Evolutionary conservation across 1,140 invertebrate genomes (phyloP).

Genomic region (Caenorhabditis brenneri): DNA sequence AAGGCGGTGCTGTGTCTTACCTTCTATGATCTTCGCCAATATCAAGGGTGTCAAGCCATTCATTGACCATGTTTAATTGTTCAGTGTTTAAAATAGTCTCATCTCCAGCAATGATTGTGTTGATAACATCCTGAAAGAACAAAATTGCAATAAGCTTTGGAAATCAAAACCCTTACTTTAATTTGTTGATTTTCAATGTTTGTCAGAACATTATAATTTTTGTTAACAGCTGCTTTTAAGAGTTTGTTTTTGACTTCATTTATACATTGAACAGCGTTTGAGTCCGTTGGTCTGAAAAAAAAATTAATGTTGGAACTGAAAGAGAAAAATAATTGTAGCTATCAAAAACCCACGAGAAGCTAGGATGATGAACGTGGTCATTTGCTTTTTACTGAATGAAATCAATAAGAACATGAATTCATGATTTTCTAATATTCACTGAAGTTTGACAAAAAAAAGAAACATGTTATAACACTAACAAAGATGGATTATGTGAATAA

Average conservation of each 20-base stretch:
- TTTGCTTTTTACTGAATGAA: no score
- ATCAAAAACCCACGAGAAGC: no score
- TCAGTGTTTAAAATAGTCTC: constrained; percentile 55
- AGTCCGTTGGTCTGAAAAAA: constrained; percentile 40
- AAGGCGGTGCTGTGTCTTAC: constrained; percentile 43
- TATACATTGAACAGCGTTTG: constrained; percentile 52
- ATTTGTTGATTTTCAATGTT: constrained; percentile 56
- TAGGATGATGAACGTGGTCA: no score
- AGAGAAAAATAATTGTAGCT: background rate
- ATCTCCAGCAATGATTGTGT: constrained; percentile 56
- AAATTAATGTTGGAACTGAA: no score
- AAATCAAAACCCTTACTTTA: constrained; percentile 32
- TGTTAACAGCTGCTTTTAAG: constrained; percentile 54
- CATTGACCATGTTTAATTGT: constrained; percentile 54
- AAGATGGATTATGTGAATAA: no score
- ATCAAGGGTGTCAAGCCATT: constrained; percentile 57
- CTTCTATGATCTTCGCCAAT: constrained; percentile 50
- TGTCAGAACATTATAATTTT: constrained; percentile 49
- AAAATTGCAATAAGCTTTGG: background rate
- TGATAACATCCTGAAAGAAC: constrained; percentile 54
- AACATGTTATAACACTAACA: no score
- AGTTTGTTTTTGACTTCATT: constrained; percentile 54
- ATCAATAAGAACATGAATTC: no score
- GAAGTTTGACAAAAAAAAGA: no score
- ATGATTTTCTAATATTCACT: no score